Evolutionary conservation across 2,888 invertebrate species (phyloP), one percentile per base, ranked within the genome.

Genomic region (Rhyacophila evoluta): DNA sequence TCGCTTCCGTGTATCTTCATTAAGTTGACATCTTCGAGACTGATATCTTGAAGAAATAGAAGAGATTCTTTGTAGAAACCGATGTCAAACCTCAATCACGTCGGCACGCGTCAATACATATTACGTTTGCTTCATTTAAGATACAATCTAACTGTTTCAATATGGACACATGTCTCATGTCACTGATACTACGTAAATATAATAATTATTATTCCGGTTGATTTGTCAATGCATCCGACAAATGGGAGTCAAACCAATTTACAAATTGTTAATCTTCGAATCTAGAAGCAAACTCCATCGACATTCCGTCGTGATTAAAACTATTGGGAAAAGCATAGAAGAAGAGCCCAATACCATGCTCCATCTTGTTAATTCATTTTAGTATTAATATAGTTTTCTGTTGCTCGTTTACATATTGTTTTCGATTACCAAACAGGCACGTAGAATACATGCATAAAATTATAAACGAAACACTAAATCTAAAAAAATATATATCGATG

Each of bases 91-190:
- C 38, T 55, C 55, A 55, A 72, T 37, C 37, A 27, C 3, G 6
- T 33, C 27, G 70, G 36, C 55, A 39, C 68, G 72, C 68, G 77
- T 73, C 74, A 69, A 74, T 77, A 37, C 68, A 19, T 8, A 55
- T 77, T 73, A 36, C 29, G 71, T 73, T 68, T 37, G 77, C 67
- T 25, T 68, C 37, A 55, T 67, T 73, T 74, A 12, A 37, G 36
- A 28, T 72, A 38, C 25, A 37, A 37, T 72, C 38, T 72, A 11
- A 37, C 25, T 11, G 12, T 38, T 72, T 72, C 38, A 25, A 38
- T 38, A 19, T 38, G 10, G 27, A 37, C 25, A 55, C 73, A 74
- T 67, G 33, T 36, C 12, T 19, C 67, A 68, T 15, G 55, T 55
- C 55, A 55, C 15, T 55, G 55, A 25, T 55, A 55, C 25, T 8